phyloP scores from a whole-genome alignment of 2,888 invertebrate genomes.

The Drosophila merina region DNA sequence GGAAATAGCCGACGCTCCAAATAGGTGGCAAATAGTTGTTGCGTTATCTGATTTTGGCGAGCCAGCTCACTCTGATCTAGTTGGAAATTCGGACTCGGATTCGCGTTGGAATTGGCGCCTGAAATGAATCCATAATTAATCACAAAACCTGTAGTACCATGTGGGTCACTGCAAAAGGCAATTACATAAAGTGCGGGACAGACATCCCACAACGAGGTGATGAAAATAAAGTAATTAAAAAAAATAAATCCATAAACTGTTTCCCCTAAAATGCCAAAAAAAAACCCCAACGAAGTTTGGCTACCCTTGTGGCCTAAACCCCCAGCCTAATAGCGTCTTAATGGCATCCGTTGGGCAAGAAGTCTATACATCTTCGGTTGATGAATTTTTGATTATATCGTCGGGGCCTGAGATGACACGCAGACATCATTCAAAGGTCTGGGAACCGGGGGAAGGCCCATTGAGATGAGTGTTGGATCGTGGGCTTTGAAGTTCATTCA shows the following conservation, averaged over 20 bases:
- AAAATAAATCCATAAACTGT: constrained; percentile 33
- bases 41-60: constrained; percentile 90
- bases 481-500: constrained; percentile 1
- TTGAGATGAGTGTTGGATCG: constrained; percentile 19
- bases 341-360: constrained; percentile 15
- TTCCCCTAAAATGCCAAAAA: not conserved
- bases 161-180: constrained; percentile 52
- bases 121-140: constrained; percentile 60
- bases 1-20: constrained; percentile 89
- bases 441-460: constrained; percentile 7
- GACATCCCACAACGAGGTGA: constrained; percentile 53
- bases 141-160: constrained; percentile 48
- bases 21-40: constrained; percentile 90
- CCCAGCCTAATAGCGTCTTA: constrained; percentile 10
- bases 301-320: constrained; percentile 32
- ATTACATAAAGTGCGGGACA: constrained; percentile 63
- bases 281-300: constrained; percentile 3
- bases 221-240: constrained; percentile 58
- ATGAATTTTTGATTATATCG: constrained; percentile 41
- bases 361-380: constrained; percentile 16
- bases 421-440: constrained; percentile 45
- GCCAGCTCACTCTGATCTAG: constrained; percentile 87
- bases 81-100: constrained; percentile 49
- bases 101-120: constrained; percentile 54
- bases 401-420: constrained; percentile 38